Base-by-base conservation (phyloP, 2,113 vertebrate genomes). In the Morone saxatilis region DNA sequence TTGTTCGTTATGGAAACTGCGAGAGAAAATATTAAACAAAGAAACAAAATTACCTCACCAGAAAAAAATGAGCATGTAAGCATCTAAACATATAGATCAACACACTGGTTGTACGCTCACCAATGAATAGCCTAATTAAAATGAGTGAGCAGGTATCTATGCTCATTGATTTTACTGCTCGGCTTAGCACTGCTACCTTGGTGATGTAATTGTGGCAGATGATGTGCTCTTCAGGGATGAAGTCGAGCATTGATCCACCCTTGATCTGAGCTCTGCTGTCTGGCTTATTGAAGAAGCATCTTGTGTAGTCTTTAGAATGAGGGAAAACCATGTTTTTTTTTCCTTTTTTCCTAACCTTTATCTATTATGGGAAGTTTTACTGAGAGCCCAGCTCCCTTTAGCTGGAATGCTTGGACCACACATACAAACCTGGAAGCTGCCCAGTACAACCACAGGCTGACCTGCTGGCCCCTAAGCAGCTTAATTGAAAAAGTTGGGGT, bases 201-300 rank as follows among this genome's bases (percentile, higher is more conserved):
- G 93, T 76, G 88, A 93, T 53, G 71, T 71, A 10, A 17, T 25
- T 81, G 75, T 81, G 78, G 90, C 84, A 88, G 67, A 89, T 90
- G 81, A 95, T 89, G 74, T 74, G 51, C 63, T 77, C 85, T 48
- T 59, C 56, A 14, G 93, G 82, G 92, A 86, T 75, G 17, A 84
- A 38, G 83, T 14, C 85, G 83, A 10, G 19, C 40, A 2, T 17
- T 76, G 50, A 68, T 62, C 54, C 11, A 0, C 0, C 5, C 80
- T 71, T 91, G 17, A 93, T 92, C 86, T 87, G 91, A 79, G 92
- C 92, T 69, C 88, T 85, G 0, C 71, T 91, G 60, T 88, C 88
- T 4, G 89, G 88, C 67, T 94, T 91, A 41, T 91, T 93, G 19
- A 56, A 51, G 53, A 17, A 59, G 81, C 59, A 31, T n/a, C 40